Conservation (phyloP, 2,113 vertebrate species). For the Sinocyclocheilus maitianheensis region DNA sequence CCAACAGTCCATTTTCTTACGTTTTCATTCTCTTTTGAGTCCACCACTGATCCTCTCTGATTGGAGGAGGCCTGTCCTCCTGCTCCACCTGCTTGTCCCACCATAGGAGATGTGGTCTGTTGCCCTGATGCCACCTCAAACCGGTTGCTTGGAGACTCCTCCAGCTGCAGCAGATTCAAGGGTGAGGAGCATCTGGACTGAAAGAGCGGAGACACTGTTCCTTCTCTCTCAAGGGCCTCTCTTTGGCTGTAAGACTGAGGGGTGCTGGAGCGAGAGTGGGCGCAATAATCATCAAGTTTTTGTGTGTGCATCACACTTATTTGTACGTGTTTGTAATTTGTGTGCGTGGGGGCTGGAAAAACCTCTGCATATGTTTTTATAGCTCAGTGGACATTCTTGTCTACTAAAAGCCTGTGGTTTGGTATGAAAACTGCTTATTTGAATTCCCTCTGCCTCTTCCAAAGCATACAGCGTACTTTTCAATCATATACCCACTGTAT, state of each 20-base stretch:
- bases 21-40: conserved; percentile 74
- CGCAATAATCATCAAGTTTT: conserved; percentile 32
- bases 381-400: conserved; percentile 67
- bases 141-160: conserved; percentile 76
- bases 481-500: background rate
- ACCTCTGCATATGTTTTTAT: conserved; percentile 61
- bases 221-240: conserved; percentile 66
- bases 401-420: conserved; percentile 60
- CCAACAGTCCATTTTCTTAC: conserved; percentile 61
- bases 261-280: conserved; percentile 78
- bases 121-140: conserved; percentile 70
- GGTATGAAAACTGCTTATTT: conserved; percentile 48
- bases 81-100: conserved; percentile 60
- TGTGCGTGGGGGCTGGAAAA: conserved; percentile 32
- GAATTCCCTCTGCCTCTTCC: conserved; percentile 47
- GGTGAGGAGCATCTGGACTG: conserved; percentile 90
- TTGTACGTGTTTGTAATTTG: conserved; percentile 4
- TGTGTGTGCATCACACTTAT: background rate
- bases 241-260: conserved; percentile 75
- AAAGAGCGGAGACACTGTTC: conserved; percentile 80
- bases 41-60: conserved; percentile 62
- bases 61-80: conserved; percentile 63
- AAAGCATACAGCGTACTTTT: background rate
- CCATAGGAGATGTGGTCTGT: conserved; percentile 64
- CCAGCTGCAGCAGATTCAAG: conserved; percentile 87